Percentiles rank a stretch among this genome's conserved stretches.
phyloP scores from a whole-genome alignment of 2,888 invertebrate genomes.

The Ethmia dodecea region DNA sequence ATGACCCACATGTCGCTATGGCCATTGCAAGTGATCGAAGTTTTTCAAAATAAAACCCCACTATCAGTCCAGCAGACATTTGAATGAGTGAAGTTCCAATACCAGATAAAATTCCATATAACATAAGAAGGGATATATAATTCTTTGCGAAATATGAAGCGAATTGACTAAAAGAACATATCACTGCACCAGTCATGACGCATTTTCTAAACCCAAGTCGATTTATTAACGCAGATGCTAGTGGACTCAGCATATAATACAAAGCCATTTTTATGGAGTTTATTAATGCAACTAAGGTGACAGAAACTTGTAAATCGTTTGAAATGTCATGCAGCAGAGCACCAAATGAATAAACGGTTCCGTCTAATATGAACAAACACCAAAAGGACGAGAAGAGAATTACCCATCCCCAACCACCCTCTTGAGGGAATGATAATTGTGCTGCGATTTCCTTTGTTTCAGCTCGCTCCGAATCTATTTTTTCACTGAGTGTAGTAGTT shows the following conservation, averaged over 20 bases:
- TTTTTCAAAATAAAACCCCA: constrained; percentile 67
- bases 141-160: constrained; percentile 45
- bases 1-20: constrained; percentile 49
- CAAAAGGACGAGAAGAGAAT: constrained; percentile 7
- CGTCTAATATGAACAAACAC: constrained; percentile 6
- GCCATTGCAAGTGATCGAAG: constrained; percentile 51
- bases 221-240: constrained; percentile 60
- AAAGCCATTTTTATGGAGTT: constrained; percentile 55
- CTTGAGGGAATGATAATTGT: constrained; percentile 8
- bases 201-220: constrained; percentile 61
- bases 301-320: constrained; percentile 35
- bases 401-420: constrained; percentile 17
- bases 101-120: constrained; percentile 51
- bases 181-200: constrained; percentile 51
- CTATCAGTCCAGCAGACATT: constrained; percentile 48
- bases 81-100: constrained; percentile 53
- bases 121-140: constrained; percentile 37
- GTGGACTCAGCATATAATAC: constrained; percentile 49
- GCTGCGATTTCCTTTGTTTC: constrained; percentile 9
- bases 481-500: too few species aligned
- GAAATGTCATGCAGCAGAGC: constrained; percentile 30
- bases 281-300: constrained; percentile 44
- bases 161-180: constrained; percentile 41
- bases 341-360: constrained; percentile 5
- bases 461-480: too few species aligned